Evolutionary conservation across 2,113 vertebrate genomes (phyloP), one percentile per base, ranked within the genome.

Genomic region (Fukomys damarensis): DNA sequence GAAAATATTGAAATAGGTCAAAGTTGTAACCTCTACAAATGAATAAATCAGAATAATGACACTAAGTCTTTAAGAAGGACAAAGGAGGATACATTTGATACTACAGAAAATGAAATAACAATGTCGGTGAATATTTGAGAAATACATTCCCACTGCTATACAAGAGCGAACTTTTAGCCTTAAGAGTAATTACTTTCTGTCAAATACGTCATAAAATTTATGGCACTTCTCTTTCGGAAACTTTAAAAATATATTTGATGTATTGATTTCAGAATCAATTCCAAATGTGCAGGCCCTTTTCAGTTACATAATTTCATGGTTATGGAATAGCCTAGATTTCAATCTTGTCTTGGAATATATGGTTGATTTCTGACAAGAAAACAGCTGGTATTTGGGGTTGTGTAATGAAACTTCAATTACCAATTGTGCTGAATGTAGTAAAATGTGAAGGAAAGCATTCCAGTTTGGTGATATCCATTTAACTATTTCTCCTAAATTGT

Each of bases 321-420:
- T 38, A 46, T 65, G 56, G 32, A 54, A 56, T 91, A 94, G n/a
- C 54, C 89, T 76, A 89, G 87, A 93, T 93, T 70, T 76, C 63
- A 95, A 66, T 87, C 82, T 96, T 77, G 28, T 76, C 63, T 92
- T 95, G 95, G 83, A 68, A 72, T 94, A 68, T 96, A 93, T 59
- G 68, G 61, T 93, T 96, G 35, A 83, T 72, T 97, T 96, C 88
- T 96, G 77, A 93, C 83, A 96, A 76, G 38, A 97, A 80, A 89
- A 86, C 95, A 97, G 86, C 91, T 97, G 94, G 91, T 93, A 77
- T 97, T 97, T 97, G 89, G 58, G n/a, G 46, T 63, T 93, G 80
- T 93, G 38, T 89, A 91, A 96, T 96, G 86, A 92, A 96, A 96
- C 41, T 89, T 92, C 91, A 89, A 84, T 91, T 86, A 68, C 46